These are phyloP conservation scores for Acrocephalus scirpaceus DNA, from an alignment of 2,797 vertebrate genomes.

Conservation along the genomic window DNA sequence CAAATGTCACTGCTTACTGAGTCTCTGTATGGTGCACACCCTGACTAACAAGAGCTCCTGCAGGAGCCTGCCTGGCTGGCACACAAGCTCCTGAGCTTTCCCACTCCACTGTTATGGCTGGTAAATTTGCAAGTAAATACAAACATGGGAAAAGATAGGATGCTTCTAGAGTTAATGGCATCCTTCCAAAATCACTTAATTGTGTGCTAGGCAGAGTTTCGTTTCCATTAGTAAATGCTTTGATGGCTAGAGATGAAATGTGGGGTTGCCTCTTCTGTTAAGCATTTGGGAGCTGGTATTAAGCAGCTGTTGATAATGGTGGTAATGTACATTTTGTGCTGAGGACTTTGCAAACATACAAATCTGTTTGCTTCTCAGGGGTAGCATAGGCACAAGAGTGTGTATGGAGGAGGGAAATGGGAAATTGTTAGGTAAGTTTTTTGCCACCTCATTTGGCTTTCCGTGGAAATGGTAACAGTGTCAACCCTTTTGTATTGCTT, in stretches of 20 bases:
- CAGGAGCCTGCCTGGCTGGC: neutral
- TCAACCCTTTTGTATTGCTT: neutral
- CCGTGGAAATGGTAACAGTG: neutral
- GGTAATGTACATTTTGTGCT: neutral
- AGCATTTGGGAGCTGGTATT: neutral
- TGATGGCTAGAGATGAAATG: conserved; percentile 1
- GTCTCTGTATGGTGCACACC: neutral
- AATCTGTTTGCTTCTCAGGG: neutral
- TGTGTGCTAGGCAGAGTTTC: neutral
- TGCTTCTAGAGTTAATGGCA: neutral
- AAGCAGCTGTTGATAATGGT: neutral
- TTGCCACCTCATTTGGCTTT: neutral
- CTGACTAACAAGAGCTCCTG: neutral
- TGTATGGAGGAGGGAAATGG: neutral
- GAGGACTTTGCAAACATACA: neutral
- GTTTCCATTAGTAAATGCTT: neutral
- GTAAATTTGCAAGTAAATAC: neutral
- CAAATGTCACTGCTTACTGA: neutral
- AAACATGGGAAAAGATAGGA: neutral
- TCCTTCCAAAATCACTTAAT: neutral
- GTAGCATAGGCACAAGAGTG: neutral
- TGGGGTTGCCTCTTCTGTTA: neutral
- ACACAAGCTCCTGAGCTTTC: neutral
- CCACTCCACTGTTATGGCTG: neutral
- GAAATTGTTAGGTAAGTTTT: neutral